Base-by-base conservation (phyloP, 2,113 vertebrate species). In the Rhinopithecus roxellana region DNA sequence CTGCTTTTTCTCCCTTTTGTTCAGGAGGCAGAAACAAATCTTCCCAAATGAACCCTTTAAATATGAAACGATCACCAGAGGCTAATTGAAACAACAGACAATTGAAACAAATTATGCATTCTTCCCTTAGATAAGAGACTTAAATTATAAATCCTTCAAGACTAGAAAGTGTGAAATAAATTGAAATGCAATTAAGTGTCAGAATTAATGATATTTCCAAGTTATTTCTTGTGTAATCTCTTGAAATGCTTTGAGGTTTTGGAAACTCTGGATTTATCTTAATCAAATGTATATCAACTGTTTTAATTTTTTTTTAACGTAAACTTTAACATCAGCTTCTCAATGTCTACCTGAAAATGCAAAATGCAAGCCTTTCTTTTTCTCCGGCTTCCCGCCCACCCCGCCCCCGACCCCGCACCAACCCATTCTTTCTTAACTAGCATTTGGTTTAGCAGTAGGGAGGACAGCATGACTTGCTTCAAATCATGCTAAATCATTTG, bases 121-220 rank as follows among this genome's bases (percentile, higher is more conserved):
- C 77, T 97, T 69, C n/a, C 72, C 90, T 97, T 61, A 97, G 85
- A 97, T 52, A 97, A 81, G 38, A 98, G 48, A 98, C 82, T 50
- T 97, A 98, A 98, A 98, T 95, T 92, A 97, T 96, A 96, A 98
- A 98, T 97, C 38, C 89, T 96, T 97, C 55, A 93, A 95, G 59
- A 81, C 27, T 96, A 84, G 52, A 96, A 97, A 96, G 80, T 95
- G 77, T 92, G 32, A 98, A 98, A 97, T 96, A 98, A 94, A 98
- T 90, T 97, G 75, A 94, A 98, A 98, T 97, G 79, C 78, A 97
- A 98, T 97, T 97, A 98, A 84, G 64, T 97, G 35, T 97, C 95
- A 98, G 64, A 98, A 98, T 96, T 97, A 98, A 97, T 97, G 91
- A 95, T 30, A 8, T 72, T 79, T 97, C 50, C 45, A 98, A 93